Conservation (phyloP, 2,797 vertebrate species). For the Anabacerthia variegaticeps region DNA sequence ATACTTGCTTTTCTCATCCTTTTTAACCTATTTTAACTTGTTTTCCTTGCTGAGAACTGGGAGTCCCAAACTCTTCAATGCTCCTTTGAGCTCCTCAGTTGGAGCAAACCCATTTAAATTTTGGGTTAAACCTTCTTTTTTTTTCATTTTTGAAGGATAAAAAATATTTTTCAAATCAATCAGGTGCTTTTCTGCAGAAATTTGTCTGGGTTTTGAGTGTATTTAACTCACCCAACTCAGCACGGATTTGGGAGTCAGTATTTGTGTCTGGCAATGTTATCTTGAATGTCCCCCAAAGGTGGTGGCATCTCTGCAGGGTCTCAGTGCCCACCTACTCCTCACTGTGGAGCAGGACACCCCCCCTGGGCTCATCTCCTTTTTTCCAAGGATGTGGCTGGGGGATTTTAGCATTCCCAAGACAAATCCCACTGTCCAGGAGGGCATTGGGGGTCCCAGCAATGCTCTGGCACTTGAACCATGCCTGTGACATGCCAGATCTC, state of each 20-base stretch:
- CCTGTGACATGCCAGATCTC: neutral
- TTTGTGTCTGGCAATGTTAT: neutral
- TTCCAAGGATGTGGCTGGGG: neutral
- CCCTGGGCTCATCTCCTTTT: neutral
- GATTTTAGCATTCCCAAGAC: neutral
- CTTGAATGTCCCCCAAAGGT: neutral
- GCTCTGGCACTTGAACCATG: rapidly evolving
- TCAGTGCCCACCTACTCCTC: neutral
- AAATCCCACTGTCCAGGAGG: neutral
- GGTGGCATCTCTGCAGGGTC: neutral
- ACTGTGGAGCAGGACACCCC: neutral
- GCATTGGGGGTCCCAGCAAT: rapidly evolving
- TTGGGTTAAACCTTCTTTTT: neutral
- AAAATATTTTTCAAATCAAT: neutral
- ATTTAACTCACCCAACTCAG: rapidly evolving
- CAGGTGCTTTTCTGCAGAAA: neutral
- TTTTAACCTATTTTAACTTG: neutral
- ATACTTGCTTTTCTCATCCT: neutral
- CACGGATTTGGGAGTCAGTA: neutral
- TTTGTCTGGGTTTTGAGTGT: neutral
- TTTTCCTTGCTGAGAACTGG: neutral
- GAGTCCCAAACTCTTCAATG: neutral
- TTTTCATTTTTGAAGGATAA: neutral
- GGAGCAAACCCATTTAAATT: neutral
- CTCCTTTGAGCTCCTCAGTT: neutral